Evolutionary conservation across 2,113 vertebrate genomes (phyloP).

Genomic region (Microtus pennsylvanicus): DNA sequence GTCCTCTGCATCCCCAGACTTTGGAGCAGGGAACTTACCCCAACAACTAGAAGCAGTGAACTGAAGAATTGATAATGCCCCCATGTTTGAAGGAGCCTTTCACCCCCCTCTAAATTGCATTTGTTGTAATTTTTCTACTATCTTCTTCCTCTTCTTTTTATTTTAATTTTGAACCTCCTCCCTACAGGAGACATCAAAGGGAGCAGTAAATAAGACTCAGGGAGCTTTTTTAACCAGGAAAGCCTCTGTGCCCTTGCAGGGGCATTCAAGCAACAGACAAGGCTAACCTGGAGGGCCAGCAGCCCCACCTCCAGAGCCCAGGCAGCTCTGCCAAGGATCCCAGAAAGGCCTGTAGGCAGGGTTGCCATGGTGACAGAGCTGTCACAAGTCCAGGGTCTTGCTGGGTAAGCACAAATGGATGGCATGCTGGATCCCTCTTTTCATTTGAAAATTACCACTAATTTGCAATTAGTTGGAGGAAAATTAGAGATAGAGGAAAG

Average conservation of each 20-base stretch:
- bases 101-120: background rate
- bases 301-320: background rate
- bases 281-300: constrained; percentile 30
- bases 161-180: constrained; percentile 6
- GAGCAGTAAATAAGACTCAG: background rate
- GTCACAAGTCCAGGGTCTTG: constrained; percentile 69
- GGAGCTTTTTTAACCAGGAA: background rate
- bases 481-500: constrained; percentile 75
- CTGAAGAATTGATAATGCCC: background rate
- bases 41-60: background rate
- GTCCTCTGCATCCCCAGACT: background rate
- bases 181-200: background rate
- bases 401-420: constrained; percentile 78
- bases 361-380: constrained; percentile 67
- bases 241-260: background rate
- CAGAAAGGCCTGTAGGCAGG: background rate
- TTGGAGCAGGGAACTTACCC: too few species aligned
- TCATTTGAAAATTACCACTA: constrained; percentile 80
- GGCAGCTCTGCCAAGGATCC: background rate
- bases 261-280: background rate
- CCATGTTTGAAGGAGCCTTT: background rate
- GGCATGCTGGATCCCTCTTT: constrained; percentile 70
- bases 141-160: background rate
- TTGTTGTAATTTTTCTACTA: background rate
- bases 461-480: constrained; percentile 81